phyloP scores from a whole-genome alignment of 2,888 invertebrate genomes.

The Drosophila vallismaia region DNA sequence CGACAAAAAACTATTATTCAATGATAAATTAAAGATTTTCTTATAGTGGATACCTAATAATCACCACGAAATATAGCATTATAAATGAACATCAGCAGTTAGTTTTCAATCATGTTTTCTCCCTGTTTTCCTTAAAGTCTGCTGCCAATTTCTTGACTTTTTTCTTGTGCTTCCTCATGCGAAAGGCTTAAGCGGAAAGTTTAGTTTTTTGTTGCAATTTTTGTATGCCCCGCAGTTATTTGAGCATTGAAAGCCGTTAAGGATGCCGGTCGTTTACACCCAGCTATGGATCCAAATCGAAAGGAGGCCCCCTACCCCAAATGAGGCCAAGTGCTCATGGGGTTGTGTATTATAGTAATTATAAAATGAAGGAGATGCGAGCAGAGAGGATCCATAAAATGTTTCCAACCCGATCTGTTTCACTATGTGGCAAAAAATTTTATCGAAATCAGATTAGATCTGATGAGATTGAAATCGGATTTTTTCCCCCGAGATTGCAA shows the following conservation, averaged over 20 bases:
- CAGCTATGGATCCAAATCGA: slow-evolving; percentile 46
- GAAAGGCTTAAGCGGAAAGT: slow-evolving; percentile 18
- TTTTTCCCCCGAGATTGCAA: background rate
- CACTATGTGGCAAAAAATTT: slow-evolving; percentile 30
- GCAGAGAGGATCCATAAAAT: slow-evolving; percentile 24
- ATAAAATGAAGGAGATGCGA: slow-evolving; percentile 57
- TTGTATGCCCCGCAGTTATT: slow-evolving; percentile 67
- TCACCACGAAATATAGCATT: slow-evolving; percentile 63
- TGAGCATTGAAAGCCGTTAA: slow-evolving; percentile 64
- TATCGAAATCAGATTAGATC: slow-evolving; percentile 18
- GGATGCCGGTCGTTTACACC: slow-evolving; percentile 63
- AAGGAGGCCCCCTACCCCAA: slow-evolving; percentile 32
- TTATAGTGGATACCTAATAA: slow-evolving; percentile 15
- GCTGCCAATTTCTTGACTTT: background rate
- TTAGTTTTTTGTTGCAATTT: slow-evolving; percentile 23
- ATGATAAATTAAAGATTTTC: background rate
- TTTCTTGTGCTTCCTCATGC: slow-evolving; percentile 18
- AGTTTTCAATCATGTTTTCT: slow-evolving; percentile 67
- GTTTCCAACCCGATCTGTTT: slow-evolving; percentile 36
- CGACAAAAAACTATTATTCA: background rate
- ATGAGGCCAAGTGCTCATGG: slow-evolving; percentile 30
- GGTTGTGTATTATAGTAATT: slow-evolving; percentile 70
- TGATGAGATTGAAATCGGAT: slow-evolving; percentile 10
- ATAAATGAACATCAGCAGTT: slow-evolving; percentile 73
- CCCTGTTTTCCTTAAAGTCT: slow-evolving; percentile 2